These are phyloP conservation scores for Molossus molossus DNA, from an alignment of 2,797 vertebrate species.

Conservation along the genomic window DNA sequence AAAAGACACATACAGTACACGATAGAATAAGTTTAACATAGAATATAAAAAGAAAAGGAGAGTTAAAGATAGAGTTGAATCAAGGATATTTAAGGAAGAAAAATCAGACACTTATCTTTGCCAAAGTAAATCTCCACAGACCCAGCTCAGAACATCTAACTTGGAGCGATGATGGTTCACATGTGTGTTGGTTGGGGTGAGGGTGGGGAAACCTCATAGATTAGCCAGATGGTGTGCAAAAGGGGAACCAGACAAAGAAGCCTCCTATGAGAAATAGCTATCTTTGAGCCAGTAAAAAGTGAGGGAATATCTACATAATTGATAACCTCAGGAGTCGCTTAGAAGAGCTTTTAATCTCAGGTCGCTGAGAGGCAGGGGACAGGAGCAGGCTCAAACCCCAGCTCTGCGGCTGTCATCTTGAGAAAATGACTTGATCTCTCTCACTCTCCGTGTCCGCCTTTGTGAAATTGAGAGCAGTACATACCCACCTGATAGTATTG, in stretches of 20 bases:
- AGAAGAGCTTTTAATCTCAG: neutral
- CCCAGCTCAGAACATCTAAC: neutral
- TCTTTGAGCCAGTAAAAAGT: neutral
- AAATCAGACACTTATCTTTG: neutral
- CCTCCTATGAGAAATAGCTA: neutral
- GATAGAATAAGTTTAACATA: conserved; percentile 8
- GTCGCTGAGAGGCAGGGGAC: neutral
- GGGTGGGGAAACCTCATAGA: neutral
- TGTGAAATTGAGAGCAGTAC: neutral
- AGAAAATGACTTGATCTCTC: neutral
- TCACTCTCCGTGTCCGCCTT: neutral
- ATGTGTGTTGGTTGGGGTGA: neutral
- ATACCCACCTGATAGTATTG: neutral
- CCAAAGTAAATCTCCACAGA: neutral
- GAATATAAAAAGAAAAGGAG: conserved; percentile 20
- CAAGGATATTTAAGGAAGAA: conserved; percentile 18
- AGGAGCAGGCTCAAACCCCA: neutral
- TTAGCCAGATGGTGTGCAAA: neutral
- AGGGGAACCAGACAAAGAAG: neutral
- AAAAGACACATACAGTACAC: conserved; percentile 43
- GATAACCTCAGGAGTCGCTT: neutral
- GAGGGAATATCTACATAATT: neutral
- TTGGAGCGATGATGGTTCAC: neutral
- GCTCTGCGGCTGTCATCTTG: neutral
- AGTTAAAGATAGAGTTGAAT: neutral